Conservation (phyloP, 2,797 vertebrate genomes). For the Typhlichthys subterraneus region DNA sequence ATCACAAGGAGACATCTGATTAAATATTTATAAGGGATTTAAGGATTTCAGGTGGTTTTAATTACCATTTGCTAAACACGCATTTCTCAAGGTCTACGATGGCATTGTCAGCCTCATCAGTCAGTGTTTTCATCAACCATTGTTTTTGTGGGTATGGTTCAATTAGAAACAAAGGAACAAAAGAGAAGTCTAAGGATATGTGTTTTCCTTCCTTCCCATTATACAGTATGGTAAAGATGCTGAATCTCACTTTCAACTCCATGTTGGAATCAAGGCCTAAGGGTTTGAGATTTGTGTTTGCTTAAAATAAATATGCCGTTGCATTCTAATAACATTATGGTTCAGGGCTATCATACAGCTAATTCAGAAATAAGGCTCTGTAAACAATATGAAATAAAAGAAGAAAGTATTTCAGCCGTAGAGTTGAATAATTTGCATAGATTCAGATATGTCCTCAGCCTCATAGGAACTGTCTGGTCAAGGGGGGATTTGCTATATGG, state of each 20-base stretch:
- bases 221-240: too few species aligned
- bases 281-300: too few species aligned
- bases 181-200: neutral
- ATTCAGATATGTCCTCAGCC: conserved; percentile 27
- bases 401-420: neutral
- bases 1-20: conserved; percentile 69
- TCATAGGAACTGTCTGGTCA: conserved; percentile 60
- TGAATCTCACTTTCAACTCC: too few species aligned
- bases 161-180: conserved; percentile 9
- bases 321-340: too few species aligned
- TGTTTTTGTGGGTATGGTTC: conserved; percentile 4
- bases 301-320: too few species aligned
- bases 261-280: too few species aligned
- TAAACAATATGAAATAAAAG: too few species aligned
- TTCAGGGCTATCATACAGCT: too few species aligned
- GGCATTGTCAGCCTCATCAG: too few species aligned
- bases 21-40: conserved; percentile 79
- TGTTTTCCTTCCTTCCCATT: too few species aligned
- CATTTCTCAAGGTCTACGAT: conserved; percentile 49
- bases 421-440: conserved; percentile 21
- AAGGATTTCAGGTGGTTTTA: conserved; percentile 71
- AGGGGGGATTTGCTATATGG: conserved; percentile 36
- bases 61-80: conserved; percentile 74
- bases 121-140: too few species aligned
- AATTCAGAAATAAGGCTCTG: conserved; percentile 17